Evolutionary conservation across 2,888 invertebrate species (phyloP), one percentile per base, ranked within the genome.

Genomic region (Ochropleura leucogaster): DNA sequence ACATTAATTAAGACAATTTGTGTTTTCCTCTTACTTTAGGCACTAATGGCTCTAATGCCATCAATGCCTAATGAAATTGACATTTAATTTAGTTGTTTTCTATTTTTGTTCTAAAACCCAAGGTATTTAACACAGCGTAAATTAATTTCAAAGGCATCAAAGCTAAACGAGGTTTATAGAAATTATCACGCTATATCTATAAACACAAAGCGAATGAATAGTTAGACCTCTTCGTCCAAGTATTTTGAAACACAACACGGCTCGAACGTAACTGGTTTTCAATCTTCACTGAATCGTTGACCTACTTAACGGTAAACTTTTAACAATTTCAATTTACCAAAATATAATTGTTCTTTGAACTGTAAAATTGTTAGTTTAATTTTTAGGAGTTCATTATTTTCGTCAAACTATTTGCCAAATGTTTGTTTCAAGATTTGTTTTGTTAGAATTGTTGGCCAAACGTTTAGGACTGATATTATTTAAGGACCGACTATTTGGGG

Each of bases 401-500:
- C 30, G 57, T 16, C 42, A 53, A 73, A 70, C 62, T 51, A 47
- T 63, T 51, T 20, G 42, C 14, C 14, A 57, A 73, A 40, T 20
- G 44, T 72, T 79, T 46, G 12, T 44, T 40, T 10, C 0, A 10
- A 53, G 4, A 4, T 47, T 63, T 47, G 16, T 67, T 57, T 40
- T 0, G 46, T 16, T 55, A 12, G 49, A 67, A 67, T 5, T 55
- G 14, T 69, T 71, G 59, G 18, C 1, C 46, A 57, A 77, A 64
- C 74, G 46, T 80, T 79, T 77, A 70, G 70, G 63, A 60, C 72
- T 69, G 74, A 79, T 81, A 76, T 81, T 82, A 68, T 85, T 85
- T 82, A 76, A 75, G 73, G 80, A 77, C 77, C 66, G 12, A 68
- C 68, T 74, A 80, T 89, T 87, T 74, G 68, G 81, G 80, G 79